phyloP scores from a whole-genome alignment of 2,888 invertebrate species.

The Aricia artaxerxes region DNA sequence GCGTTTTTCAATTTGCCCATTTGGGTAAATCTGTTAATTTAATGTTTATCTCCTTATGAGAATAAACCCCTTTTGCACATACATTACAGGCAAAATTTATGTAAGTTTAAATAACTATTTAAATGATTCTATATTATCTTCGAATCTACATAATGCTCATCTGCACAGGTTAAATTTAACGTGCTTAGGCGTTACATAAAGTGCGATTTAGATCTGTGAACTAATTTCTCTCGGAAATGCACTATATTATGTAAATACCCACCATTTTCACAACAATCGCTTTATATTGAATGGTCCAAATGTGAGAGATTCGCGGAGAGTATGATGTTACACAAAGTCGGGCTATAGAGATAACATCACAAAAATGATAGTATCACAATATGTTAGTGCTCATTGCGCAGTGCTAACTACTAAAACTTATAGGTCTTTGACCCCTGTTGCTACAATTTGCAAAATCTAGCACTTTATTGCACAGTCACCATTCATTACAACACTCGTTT shows the following conservation, averaged over 20 bases:
- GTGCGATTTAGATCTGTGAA: background rate
- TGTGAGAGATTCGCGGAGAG: background rate
- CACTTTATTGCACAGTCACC: background rate
- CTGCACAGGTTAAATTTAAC: background rate
- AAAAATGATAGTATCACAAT: background rate
- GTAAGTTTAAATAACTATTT: no score
- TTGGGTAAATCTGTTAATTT: no score
- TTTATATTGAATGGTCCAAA: slow-evolving; percentile 11
- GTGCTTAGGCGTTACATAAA: slow-evolving; percentile 9
- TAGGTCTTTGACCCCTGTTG: background rate
- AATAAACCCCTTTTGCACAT: no score
- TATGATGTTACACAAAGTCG: background rate
- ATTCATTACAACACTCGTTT: background rate
- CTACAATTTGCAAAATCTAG: background rate
- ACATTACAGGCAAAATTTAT: no score
- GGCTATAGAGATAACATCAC: background rate
- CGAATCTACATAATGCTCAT: background rate
- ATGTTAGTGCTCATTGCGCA: background rate
- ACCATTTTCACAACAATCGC: slow-evolving; percentile 29
- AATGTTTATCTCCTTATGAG: no score
- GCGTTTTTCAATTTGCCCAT: background rate
- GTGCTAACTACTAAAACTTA: background rate
- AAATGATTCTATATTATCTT: background rate
- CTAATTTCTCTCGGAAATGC: slow-evolving; percentile 37
- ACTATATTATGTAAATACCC: slow-evolving; percentile 37